These are phyloP conservation scores for Ceratitis capitata DNA, from an alignment of 1,140 invertebrate genomes.

Conservation along the genomic window DNA sequence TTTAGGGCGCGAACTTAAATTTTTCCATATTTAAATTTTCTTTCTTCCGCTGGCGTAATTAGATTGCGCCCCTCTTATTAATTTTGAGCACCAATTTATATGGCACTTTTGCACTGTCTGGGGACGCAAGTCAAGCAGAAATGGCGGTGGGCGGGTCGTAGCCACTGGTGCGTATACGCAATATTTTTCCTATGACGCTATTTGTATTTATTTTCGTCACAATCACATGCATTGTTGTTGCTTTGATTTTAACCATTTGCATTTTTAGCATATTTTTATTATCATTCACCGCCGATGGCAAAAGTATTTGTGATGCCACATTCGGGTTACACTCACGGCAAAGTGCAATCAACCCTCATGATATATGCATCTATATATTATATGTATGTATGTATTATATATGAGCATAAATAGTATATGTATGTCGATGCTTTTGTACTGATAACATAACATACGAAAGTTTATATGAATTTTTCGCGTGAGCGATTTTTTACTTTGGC, in stretches of 20 bases:
- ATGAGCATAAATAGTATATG: neutral
- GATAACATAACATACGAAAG: no score
- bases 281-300: neutral
- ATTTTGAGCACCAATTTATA: no score
- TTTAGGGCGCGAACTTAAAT: no score
- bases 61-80: no score
- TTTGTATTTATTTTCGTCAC: neutral
- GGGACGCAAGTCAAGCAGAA: conserved; percentile 17
- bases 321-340: neutral
- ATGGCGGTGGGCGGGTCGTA: neutral
- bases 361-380: neutral
- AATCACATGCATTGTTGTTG: neutral
- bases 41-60: no score
- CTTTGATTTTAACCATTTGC: neutral
- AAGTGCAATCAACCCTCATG: neutral
- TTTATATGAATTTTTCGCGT: neutral
- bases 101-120: no score
- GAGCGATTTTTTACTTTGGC: neutral
- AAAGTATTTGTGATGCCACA: neutral
- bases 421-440: neutral
- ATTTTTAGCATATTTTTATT: neutral
- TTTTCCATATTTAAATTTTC: no score
- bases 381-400: neutral
- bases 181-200: neutral
- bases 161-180: conserved; percentile 10